Percentiles rank a stretch among this genome's conserved stretches.
Evolutionary conservation across 2,888 invertebrate species (phyloP).

Genomic region (Leistus spinibarbis): DNA sequence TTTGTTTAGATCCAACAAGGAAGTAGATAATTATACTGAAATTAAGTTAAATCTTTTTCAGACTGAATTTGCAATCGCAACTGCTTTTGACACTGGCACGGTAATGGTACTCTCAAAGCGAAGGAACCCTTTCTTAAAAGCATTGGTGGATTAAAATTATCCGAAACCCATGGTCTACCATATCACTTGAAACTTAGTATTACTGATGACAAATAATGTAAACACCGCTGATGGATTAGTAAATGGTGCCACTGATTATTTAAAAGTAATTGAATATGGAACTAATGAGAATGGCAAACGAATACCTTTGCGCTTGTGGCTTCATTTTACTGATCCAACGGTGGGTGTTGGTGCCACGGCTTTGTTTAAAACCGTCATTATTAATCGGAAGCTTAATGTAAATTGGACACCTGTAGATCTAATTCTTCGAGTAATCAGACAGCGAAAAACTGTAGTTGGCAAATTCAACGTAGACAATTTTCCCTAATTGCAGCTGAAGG

Average conservation of each 20-base stretch:
- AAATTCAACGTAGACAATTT: slow-evolving; percentile 38
- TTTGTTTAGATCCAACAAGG: slow-evolving; percentile 36
- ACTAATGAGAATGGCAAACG: background rate
- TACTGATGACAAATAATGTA: slow-evolving; percentile 44
- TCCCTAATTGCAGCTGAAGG: slow-evolving; percentile 41
- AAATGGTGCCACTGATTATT: slow-evolving; percentile 44
- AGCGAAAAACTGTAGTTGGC: slow-evolving; percentile 10
- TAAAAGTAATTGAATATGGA: slow-evolving; percentile 15
- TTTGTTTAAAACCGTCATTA: background rate
- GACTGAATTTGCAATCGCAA: background rate
- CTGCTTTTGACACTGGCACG: slow-evolving; percentile 5
- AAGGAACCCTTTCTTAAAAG: no score
- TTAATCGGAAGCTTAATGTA: background rate
- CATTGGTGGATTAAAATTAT: no score
- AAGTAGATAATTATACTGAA: slow-evolving; percentile 33
- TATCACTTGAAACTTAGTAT: no score
- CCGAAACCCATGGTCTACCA: no score
- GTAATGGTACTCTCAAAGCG: slow-evolving; percentile 2
- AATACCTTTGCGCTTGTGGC: slow-evolving; percentile 21
- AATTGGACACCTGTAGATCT: background rate
- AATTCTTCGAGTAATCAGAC: slow-evolving; percentile 1
- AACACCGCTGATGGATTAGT: slow-evolving; percentile 44
- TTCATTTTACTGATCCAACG: slow-evolving; percentile 15
- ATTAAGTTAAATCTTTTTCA: background rate
- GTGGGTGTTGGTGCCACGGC: slow-evolving; percentile 8